These are phyloP conservation scores for Semnornis frantzii DNA, from an alignment of 2,113 vertebrate genomes.

Conservation along the genomic window DNA sequence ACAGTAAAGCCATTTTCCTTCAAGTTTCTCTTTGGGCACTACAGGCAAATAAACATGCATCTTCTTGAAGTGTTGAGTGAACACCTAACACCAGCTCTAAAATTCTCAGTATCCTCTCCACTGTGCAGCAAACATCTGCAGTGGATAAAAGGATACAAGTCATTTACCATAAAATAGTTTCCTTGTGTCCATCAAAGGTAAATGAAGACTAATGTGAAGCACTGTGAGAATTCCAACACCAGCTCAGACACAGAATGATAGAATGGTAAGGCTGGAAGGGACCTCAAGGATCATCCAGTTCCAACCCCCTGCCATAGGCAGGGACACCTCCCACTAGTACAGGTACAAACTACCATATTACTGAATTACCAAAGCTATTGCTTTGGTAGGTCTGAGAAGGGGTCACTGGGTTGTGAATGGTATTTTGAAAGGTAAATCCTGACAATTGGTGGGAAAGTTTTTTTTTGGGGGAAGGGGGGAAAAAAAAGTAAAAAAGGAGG, in stretches of 20 bases:
- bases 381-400: neutral
- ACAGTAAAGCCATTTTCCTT: neutral
- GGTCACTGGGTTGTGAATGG: neutral
- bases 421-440: neutral
- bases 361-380: too few species aligned
- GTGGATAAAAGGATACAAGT: neutral
- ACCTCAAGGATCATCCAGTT: too few species aligned
- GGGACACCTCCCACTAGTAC: too few species aligned
- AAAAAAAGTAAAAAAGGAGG: rapidly evolving
- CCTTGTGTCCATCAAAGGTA: neutral
- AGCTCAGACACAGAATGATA: neutral
- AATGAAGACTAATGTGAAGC: neutral
- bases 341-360: too few species aligned
- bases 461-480: too few species aligned
- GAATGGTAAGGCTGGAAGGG: too few species aligned
- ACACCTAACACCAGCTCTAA: neutral
- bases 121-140: neutral
- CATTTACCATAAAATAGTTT: neutral
- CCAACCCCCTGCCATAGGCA: too few species aligned
- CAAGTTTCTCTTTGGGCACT: neutral
- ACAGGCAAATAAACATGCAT: neutral
- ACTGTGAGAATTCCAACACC: neutral
- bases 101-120: neutral
- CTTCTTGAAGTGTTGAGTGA: neutral
- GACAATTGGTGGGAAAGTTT: rapidly evolving